Conservation (phyloP, 2,888 invertebrate species). For the Melolontha melolontha region DNA sequence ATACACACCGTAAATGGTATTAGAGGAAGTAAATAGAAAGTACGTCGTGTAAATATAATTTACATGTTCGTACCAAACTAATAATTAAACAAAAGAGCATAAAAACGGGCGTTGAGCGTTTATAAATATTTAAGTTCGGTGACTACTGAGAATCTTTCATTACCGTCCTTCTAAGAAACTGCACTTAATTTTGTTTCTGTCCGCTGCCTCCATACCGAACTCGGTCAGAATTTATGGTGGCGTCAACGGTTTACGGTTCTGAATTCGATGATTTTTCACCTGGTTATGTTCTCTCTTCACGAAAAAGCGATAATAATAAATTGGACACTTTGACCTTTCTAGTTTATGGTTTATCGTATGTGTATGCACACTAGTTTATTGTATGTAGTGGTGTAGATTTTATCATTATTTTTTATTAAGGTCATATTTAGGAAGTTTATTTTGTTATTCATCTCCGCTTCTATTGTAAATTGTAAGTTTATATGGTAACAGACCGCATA, state of each 20-base stretch:
- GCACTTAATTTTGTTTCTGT: constrained; percentile 32
- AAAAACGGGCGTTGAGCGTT: constrained; percentile 23
- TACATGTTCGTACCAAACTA: neutral
- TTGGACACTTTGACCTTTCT: neutral
- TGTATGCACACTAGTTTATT: no score
- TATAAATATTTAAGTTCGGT: constrained; percentile 41
- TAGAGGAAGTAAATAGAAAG: constrained; percentile 40
- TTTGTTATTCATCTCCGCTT: no score
- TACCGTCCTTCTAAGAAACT: constrained; percentile 27
- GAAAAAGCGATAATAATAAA: constrained; percentile 17
- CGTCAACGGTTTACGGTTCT: constrained; percentile 34
- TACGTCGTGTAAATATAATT: constrained; percentile 15
- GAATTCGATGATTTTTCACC: constrained; percentile 28
- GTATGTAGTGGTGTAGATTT: no score
- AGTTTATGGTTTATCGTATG: no score
- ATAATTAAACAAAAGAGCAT: constrained; percentile 28
- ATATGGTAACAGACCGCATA: no score
- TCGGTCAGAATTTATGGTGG: constrained; percentile 28
- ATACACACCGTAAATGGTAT: constrained; percentile 1
- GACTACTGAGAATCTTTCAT: constrained; percentile 40
- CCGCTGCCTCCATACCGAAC: constrained; percentile 14
- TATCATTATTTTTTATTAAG: no score
- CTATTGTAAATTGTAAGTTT: no score
- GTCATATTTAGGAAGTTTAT: no score
- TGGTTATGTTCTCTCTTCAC: constrained; percentile 24